A percentile compares a stretch with the other conserved stretches of the same genome.
Conservation (phyloP, 2,797 vertebrate genomes). For the Sarcophilus harrisii region DNA sequence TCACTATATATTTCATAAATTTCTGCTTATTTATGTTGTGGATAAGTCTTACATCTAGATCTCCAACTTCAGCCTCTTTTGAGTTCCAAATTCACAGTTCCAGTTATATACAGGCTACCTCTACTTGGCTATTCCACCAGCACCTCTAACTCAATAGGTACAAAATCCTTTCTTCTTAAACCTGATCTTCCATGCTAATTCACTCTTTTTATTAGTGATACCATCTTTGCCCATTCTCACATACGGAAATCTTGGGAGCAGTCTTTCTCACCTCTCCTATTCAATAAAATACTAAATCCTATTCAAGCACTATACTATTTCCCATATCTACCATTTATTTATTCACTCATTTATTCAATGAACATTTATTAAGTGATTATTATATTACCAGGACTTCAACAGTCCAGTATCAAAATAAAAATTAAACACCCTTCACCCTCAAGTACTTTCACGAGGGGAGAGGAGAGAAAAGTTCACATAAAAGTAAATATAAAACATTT, state of each 20-base stretch:
- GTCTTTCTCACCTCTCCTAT: not conserved
- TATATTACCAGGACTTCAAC: not conserved
- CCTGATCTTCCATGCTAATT: not conserved
- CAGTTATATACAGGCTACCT: not conserved
- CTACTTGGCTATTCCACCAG: not conserved
- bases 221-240: not conserved
- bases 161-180: not conserved
- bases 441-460: not conserved
- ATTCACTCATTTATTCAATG: not conserved
- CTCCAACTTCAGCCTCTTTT: not conserved
- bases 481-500: not conserved
- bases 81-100: not conserved
- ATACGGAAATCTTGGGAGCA: not conserved
- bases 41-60: constrained; percentile 27
- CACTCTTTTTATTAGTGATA: not conserved
- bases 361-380: not conserved
- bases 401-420: not conserved
- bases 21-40: constrained; percentile 36
- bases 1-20: constrained; percentile 12
- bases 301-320: not conserved
- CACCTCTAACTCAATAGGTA: not conserved
- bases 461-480: not conserved
- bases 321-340: not conserved
- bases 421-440: not conserved
- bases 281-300: not conserved